Base-by-base conservation (phyloP, 1,140 invertebrate species). In the Diachasma alloeum region DNA sequence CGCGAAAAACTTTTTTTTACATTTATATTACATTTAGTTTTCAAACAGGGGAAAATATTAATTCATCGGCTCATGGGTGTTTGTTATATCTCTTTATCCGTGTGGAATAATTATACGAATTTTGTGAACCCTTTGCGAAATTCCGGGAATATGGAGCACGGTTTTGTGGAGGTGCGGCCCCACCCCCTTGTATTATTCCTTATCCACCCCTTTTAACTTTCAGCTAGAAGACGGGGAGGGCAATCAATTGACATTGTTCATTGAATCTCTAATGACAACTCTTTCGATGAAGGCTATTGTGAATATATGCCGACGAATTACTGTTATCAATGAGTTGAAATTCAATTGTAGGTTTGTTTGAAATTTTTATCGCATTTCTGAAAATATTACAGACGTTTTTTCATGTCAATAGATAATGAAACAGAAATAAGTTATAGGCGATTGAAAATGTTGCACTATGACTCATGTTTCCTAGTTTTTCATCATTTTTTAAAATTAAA, bases 1-100 rank as follows among this genome's bases (percentile, higher is more conserved):
- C 70, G 72, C 39, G 73, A 56, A 78, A 69, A 56, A 70, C 24
- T 48, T 76, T 53, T 17, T 24, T 48, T 68, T 22, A 19, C 53
- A 19, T 24, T 63, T 26, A 19, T 31, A 24, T 63, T 26, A 15
- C 19, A 26, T 63, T 59, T 4, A 63, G 11, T 31, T 48, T 26
- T 63, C 22, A 63, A 63, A 63, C 22, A 15, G 24, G 24, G 24
- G 13, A 63, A 63, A 63, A 63, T 26, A 26, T 63, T 6, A 63
- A 24, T 63, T 63, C 59, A 19, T 19, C n/a, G 48, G 48, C 17
- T n/a, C n/a, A 53, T n/a, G 5, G 48, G 2, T 17, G 6, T 13
- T 53, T 53, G 48, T 13, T 31, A 6, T 31, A 31, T 31, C 2
- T 31, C 31, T 31, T 31, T 31, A 31, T 31, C 31, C 6, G 31